A percentile compares a stretch with the other conserved stretches of the same genome.
These are phyloP conservation scores for Fissipunctia ypsillon DNA, from an alignment of 2,888 invertebrate genomes.

Conservation along the genomic window DNA sequence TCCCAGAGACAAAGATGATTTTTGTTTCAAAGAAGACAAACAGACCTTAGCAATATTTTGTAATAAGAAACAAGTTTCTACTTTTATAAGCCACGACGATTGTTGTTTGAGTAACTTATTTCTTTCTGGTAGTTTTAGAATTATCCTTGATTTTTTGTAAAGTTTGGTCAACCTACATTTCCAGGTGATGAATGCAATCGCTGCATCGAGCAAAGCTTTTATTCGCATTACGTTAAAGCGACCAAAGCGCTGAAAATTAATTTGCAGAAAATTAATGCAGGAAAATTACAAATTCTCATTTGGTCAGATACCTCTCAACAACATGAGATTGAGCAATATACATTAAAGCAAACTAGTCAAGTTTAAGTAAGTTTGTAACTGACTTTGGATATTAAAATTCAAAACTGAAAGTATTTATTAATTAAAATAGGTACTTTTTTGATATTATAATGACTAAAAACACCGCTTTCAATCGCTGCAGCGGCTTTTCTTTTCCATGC, in stretches of 20 bases:
- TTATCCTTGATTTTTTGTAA: not conserved
- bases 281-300: not conserved
- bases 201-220: constrained; percentile 70
- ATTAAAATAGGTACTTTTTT: not conserved
- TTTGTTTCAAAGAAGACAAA: not conserved
- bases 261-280: not conserved
- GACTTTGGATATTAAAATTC: not conserved
- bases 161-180: constrained; percentile 65
- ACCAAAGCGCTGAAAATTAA: constrained; percentile 53
- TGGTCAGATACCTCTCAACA: not conserved
- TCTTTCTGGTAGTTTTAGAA: not conserved
- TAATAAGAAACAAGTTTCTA: not conserved
- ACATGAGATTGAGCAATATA: not conserved
- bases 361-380: not conserved
- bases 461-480: constrained; percentile 35
- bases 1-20: not conserved
- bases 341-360: not conserved
- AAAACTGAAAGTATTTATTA: not conserved
- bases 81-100: not conserved
- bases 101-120: not conserved
- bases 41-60: not conserved
- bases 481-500: constrained; percentile 29
- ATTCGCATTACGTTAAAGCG: constrained; percentile 58
- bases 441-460: not conserved
- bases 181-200: constrained; percentile 80